Base-by-base conservation (phyloP, 1,140 invertebrate genomes). In the Camponotus floridanus region DNA sequence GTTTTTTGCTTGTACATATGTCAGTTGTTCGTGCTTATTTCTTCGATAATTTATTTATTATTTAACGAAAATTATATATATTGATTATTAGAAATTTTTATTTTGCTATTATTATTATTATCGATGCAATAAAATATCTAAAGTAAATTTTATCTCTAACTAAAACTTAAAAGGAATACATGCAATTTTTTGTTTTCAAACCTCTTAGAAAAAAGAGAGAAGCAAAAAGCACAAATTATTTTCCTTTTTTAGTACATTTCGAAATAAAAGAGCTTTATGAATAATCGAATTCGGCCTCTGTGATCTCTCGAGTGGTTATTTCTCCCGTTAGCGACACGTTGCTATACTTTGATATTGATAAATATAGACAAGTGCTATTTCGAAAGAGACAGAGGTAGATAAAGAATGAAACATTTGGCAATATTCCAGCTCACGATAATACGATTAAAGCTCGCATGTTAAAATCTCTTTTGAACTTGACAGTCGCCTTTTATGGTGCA, bases 381-480 rank as follows among this genome's bases (percentile, higher is more conserved):
- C 4, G 48, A 33, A 18, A 45, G 45, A 70, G 55, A 55, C 6
- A 45, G 51, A 48, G 18, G 31, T 67, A 73, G 70, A 51, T 36
- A 42, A 51, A 51, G 33, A 78, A n/a, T 7, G 57, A 71, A 67
- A 55, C 9, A 51, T 55, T 48, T 59, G 57, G 31, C 65, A 13
- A 3, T 21, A 18, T 51, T 89, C 68, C 57, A 80, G 4, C n/a
- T 67, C 55, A 42, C n/a, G 55, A 80, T 76, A 86, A 70, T 8
- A 33, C 21, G 31, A 55, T 88, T 79, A 70, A 5, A 21, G 21
- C 18, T 86, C 70, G 11, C 21, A 59, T 21, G 9, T 57, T 55
- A 68, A 79, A 36, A 62, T 39, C 55, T 70, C 31, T 74, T 88
- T 70, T 85, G 59, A 88, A 76, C 62, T 74, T 86, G 45, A 36